These are phyloP conservation scores for Myiozetetes cayanensis DNA, from an alignment of 2,113 vertebrate species.

Conservation along the genomic window DNA sequence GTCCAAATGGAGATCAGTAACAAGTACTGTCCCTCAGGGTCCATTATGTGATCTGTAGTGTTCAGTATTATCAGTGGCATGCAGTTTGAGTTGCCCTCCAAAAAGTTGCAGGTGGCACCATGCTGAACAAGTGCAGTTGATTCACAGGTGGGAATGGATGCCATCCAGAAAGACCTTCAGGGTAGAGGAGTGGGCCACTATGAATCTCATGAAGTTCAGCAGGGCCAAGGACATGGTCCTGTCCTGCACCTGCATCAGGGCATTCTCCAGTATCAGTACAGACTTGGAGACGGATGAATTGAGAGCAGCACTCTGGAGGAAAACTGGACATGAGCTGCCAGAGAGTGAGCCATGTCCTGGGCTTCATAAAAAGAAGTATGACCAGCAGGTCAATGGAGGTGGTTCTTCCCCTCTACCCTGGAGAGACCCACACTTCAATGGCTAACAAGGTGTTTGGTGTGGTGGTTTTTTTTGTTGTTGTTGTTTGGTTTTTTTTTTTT, in stretches of 20 bases:
- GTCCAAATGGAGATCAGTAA: background rate
- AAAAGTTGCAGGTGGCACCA: background rate
- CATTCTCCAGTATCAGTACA: background rate
- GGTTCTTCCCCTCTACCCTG: background rate
- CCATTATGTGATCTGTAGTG: rapidly evolving
- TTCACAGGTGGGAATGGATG: rapidly evolving
- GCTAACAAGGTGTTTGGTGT: rapidly evolving
- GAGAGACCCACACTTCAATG: background rate
- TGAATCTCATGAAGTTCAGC: rapidly evolving
- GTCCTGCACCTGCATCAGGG: background rate
- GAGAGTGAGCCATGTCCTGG: background rate
- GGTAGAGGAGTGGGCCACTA: background rate
- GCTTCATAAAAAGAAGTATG: background rate
- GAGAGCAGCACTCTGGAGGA: background rate
- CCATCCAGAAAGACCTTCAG: background rate
- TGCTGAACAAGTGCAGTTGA: rapidly evolving
- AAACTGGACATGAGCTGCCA: background rate
- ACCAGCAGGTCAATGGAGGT: background rate
- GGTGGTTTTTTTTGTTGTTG: background rate
- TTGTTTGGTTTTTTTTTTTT: background rate
- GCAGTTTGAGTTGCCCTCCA: background rate
- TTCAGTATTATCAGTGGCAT: rapidly evolving
- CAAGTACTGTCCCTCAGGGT: background rate
- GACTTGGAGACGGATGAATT: background rate
- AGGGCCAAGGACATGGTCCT: background rate